Evolutionary conservation across 2,113 vertebrate species (phyloP).

Genomic region (Sterna hirundo): DNA sequence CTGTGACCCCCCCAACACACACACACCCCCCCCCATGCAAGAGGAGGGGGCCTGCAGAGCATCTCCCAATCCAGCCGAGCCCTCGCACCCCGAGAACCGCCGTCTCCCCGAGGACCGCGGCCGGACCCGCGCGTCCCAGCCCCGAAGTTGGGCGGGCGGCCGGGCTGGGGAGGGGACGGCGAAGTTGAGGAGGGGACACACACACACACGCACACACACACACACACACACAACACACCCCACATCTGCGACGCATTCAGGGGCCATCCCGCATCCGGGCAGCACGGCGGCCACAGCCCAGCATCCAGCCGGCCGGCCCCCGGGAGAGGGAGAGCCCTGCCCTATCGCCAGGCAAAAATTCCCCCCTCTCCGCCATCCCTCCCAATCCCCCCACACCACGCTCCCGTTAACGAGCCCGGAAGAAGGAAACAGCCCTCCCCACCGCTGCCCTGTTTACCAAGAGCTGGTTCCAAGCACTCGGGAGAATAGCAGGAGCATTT

Average conservation of each 20-base stretch:
- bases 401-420: conserved; percentile 28
- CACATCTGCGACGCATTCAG: conserved; percentile 26
- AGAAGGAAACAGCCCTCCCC: conserved; percentile 63
- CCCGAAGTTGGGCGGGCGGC: background rate
- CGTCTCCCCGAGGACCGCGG: background rate
- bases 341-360: background rate
- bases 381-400: background rate
- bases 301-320: background rate
- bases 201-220: background rate
- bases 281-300: background rate
- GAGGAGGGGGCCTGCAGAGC: background rate
- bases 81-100: background rate
- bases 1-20: background rate
- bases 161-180: background rate
- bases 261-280: conserved; percentile 28
- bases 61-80: background rate
- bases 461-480: conserved; percentile 62
- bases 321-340: background rate
- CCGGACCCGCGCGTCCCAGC: background rate
- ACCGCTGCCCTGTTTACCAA: conserved; percentile 66
- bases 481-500: conserved; percentile 68
- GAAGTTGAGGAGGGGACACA: background rate
- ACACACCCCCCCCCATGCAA: accelerated
- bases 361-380: background rate
- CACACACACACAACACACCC: no score